Base-by-base conservation (phyloP, 2,797 vertebrate species). In the Enteromius radiatus region DNA sequence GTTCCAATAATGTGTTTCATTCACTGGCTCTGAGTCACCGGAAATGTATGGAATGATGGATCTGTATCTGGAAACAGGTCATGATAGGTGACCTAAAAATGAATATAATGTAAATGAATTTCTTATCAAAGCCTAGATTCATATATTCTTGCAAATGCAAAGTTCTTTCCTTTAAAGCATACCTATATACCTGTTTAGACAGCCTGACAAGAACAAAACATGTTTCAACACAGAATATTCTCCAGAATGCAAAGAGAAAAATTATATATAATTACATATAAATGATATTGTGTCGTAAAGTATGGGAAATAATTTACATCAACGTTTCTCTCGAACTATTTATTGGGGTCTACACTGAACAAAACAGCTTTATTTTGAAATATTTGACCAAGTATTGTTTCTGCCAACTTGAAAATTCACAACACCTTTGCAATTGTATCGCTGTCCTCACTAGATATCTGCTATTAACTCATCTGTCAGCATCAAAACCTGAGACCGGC, bases 1-100 rank as follows among this genome's bases (percentile, higher is more conserved):
- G 92, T 93, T 88, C 85, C 79, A 85, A 92, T 92, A 92, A 93
- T 92, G 88, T 21, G 85, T 88, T 92, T 93, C 91, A 92, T 91
- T 93, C 84, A 91, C 92, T 93, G 88, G 87, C 89, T 87, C 81
- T 86, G 86, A 90, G 88, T 90, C 89, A 88, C 85, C 84, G 86
- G 89, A 90, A 91, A 92, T 90, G 88, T 90, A 85, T 86, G 84
- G 85, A 89, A 89, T 92, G 91, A 93, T 92, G 88, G 89, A 92
- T 92, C 89, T 69, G 88, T 85, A 88, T 88, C 86, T 87, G 89
- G 92, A 88, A 89, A 92, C 88, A 90, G 92, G 90, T 91, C 90
- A 87, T 88, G 91, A 87, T 88, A 88, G 91, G 89, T 92, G 90
- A 91, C 91, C 88, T 89, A 89, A 93, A 93, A 90, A 84, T 87